phyloP scores from a whole-genome alignment of 2,113 vertebrate species.

The Anser cygnoides region DNA sequence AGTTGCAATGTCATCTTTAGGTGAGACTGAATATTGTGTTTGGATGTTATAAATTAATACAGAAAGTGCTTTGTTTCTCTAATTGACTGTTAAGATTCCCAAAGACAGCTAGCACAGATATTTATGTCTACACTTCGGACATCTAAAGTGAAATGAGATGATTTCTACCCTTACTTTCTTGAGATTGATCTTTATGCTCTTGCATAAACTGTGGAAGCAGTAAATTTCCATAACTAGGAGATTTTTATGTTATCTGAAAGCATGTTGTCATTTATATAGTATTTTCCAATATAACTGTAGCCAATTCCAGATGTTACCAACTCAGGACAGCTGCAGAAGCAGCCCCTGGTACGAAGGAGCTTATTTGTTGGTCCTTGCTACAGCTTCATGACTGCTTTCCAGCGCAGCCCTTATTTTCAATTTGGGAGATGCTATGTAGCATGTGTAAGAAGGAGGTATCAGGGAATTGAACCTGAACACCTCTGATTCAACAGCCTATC shows the following conservation, averaged over 20 bases:
- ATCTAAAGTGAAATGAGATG: neutral
- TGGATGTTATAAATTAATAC: neutral
- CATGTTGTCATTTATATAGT: neutral
- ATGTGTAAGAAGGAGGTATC: neutral
- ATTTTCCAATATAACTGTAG: neutral
- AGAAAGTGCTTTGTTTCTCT: constrained; percentile 9
- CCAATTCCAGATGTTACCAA: neutral
- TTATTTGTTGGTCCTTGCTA: neutral
- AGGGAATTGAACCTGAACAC: neutral
- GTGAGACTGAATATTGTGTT: neutral
- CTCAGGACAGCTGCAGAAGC: neutral
- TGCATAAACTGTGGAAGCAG: neutral
- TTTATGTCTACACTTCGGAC: neutral
- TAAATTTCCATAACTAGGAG: neutral
- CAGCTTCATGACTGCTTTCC: neutral
- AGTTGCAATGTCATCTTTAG: neutral
- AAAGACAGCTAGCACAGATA: neutral
- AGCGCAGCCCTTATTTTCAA: neutral
- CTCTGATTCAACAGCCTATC: neutral
- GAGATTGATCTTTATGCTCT: neutral
- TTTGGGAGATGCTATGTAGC: neutral
- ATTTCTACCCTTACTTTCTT: neutral
- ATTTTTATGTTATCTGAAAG: neutral
- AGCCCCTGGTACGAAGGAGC: neutral
- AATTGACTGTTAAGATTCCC: neutral